A percentile compares a stretch with the other conserved stretches of the same genome.
Evolutionary conservation across 2,113 vertebrate species (phyloP).

Genomic region (Scomber scombrus): DNA sequence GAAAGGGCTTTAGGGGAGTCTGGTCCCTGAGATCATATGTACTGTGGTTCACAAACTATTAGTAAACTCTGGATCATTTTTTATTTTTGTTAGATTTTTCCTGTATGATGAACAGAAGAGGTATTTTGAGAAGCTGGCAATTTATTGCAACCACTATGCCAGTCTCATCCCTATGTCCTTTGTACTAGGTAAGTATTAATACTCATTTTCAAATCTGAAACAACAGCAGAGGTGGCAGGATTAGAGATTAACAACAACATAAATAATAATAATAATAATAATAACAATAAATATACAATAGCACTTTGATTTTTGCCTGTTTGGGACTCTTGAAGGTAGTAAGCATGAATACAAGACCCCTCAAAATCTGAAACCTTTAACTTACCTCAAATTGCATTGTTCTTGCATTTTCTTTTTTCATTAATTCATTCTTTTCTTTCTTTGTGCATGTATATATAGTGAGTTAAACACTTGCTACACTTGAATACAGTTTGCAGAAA

Average conservation of each 20-base stretch:
- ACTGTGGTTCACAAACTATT: not conserved
- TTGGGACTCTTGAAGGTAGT: not conserved
- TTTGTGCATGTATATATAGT: not conserved
- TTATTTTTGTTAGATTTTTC: constrained; percentile 81
- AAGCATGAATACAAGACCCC: too few species aligned
- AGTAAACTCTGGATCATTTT: not conserved
- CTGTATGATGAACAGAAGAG: constrained; percentile 89
- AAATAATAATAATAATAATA: too few species aligned
- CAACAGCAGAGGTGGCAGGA: not conserved
- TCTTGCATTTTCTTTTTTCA: not conserved
- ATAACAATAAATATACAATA: too few species aligned
- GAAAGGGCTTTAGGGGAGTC: not conserved
- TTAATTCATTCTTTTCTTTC: too few species aligned
- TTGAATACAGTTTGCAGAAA: not conserved
- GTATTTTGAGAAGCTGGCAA: constrained; percentile 92
- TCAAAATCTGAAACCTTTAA: not conserved
- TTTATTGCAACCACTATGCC: constrained; percentile 94
- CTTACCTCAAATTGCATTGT: not conserved
- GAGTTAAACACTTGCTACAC: not conserved
- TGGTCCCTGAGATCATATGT: not conserved
- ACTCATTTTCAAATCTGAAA: not conserved
- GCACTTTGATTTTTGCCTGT: not conserved
- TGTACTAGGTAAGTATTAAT: constrained; percentile 87
- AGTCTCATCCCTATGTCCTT: constrained; percentile 95
- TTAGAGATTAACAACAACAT: not conserved